Conservation (phyloP, 2,113 vertebrate genomes). For the Cyprinus carpio region DNA sequence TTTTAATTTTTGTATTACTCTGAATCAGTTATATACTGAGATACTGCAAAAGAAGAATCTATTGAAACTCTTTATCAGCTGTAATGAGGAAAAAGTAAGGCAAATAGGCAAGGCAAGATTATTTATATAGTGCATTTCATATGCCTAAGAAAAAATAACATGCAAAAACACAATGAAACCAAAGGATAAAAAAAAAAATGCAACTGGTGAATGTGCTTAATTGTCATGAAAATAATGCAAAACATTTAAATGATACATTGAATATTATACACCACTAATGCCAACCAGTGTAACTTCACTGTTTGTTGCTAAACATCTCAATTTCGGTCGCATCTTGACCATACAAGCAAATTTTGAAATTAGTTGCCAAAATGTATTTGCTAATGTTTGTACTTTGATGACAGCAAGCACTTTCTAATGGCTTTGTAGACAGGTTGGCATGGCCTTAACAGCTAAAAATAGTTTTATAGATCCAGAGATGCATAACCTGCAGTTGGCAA, state of each 20-base stretch:
- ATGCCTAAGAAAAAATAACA: too few relatives aligned
- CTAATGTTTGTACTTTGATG: background rate
- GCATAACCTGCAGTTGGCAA: background rate
- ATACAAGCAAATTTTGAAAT: background rate
- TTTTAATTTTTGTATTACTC: background rate
- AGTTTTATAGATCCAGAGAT: background rate
- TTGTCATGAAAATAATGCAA: background rate
- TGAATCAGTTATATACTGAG: background rate
- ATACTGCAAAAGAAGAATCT: background rate
- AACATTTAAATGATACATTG: background rate
- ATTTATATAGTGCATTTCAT: too few relatives aligned
- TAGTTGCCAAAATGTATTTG: background rate
- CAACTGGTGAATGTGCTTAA: background rate
- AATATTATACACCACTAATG: background rate
- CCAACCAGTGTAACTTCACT: background rate
- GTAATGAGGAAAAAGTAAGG: background rate
- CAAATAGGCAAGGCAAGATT: too few relatives aligned
- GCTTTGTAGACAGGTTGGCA: background rate
- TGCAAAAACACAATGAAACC: too few relatives aligned
- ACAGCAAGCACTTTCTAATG: background rate
- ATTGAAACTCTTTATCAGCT: background rate
- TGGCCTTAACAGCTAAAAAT: background rate
- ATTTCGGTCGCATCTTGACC: background rate
- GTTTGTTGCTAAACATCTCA: background rate
- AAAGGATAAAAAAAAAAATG: too few relatives aligned